These are phyloP conservation scores for Agrochola macilenta DNA, from an alignment of 2,888 invertebrate species.

Conservation along the genomic window DNA sequence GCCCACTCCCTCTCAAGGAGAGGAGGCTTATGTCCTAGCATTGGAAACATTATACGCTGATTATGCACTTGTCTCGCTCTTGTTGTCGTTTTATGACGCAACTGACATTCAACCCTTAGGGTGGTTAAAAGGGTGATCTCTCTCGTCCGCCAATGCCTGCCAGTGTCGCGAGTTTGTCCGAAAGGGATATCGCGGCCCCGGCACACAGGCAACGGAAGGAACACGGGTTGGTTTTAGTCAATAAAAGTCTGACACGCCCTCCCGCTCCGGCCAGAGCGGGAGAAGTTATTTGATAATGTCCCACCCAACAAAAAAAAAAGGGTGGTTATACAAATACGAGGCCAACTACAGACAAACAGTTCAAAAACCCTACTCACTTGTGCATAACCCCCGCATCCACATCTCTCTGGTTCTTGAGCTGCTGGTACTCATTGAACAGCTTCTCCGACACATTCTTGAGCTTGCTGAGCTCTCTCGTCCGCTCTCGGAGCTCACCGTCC, in stretches of 20 bases:
- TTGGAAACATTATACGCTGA: background rate
- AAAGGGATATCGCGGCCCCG: too few relatives aligned
- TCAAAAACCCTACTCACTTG: conserved; percentile 84
- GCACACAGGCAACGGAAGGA: too few relatives aligned
- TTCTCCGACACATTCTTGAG: conserved; percentile 92
- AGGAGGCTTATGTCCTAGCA: background rate
- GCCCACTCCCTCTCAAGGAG: background rate
- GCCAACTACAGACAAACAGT: too few relatives aligned
- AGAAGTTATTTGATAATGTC: too few relatives aligned
- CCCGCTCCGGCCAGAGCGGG: too few relatives aligned
- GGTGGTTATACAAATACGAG: background rate
- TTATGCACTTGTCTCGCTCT: background rate
- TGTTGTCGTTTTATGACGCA: background rate
- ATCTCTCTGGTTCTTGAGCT: conserved; percentile 93
- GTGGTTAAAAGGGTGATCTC: too few relatives aligned
- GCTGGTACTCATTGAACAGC: conserved; percentile 93
- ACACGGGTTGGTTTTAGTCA: too few relatives aligned
- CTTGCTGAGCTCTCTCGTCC: conserved; percentile 91
- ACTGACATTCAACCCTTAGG: background rate
- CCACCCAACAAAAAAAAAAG: background rate
- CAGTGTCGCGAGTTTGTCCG: too few relatives aligned
- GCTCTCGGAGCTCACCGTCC: conserved; percentile 91
- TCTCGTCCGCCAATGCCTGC: too few relatives aligned
- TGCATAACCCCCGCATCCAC: conserved; percentile 94
- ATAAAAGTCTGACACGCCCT: too few relatives aligned